These are phyloP conservation scores for Dipodomys stephensi DNA, from an alignment of 2,113 vertebrate species.

Conservation along the genomic window DNA sequence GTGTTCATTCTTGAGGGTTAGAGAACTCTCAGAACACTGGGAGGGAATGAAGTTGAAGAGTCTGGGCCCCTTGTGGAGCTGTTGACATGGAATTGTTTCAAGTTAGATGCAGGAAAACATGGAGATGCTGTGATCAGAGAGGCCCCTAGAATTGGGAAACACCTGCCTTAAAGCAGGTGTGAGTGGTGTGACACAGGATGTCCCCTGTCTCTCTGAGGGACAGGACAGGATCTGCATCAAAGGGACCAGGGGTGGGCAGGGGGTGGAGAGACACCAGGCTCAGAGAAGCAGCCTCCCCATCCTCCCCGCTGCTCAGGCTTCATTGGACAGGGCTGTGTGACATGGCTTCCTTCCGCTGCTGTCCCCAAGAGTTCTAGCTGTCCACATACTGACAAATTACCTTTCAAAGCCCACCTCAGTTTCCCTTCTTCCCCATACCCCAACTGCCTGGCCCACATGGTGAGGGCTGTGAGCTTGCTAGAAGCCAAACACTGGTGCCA, in stretches of 20 bases:
- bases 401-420: background rate
- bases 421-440: too few relatives aligned
- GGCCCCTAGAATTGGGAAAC: background rate
- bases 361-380: background rate
- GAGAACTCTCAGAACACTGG: fast-evolving
- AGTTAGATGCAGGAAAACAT: background rate
- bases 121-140: fast-evolving
- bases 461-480: background rate
- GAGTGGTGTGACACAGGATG: background rate
- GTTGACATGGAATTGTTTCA: background rate
- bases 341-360: background rate
- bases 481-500: background rate
- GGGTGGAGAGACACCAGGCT: background rate
- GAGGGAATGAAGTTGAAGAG: background rate
- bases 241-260: background rate
- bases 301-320: background rate
- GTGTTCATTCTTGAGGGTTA: background rate
- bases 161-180: too few relatives aligned
- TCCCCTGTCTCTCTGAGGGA: background rate
- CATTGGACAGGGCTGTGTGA: background rate
- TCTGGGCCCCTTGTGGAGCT: background rate
- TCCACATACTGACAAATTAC: background rate
- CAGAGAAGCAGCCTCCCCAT: background rate
- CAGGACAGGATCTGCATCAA: background rate
- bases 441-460: background rate